A percentile compares a stretch with the other conserved stretches of the same genome.
Evolutionary conservation across 92 coral and sea anemone species (phyloP).

Genomic region (Umimayanthus chanpuru): DNA sequence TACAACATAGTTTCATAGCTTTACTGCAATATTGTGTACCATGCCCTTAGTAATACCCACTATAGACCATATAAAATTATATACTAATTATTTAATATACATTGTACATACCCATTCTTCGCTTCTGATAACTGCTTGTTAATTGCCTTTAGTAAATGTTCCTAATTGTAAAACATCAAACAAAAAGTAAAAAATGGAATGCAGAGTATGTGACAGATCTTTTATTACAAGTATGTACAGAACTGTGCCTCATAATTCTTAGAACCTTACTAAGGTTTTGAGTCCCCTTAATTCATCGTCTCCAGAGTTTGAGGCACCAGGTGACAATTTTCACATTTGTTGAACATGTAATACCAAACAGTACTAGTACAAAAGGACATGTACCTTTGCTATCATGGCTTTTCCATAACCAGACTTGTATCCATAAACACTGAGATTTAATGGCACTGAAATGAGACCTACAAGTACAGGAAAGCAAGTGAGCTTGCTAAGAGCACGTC

Average conservation of each 20-base stretch:
- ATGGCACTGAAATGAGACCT: slow-evolving; percentile 97
- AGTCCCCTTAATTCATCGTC: too few relatives aligned
- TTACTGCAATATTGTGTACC: too few relatives aligned
- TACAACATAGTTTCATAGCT: too few relatives aligned
- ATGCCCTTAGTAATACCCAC: too few relatives aligned
- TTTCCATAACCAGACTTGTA: slow-evolving; percentile 83
- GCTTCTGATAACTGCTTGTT: slow-evolving; percentile 66
- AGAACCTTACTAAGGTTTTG: background rate
- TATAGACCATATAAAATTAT: too few relatives aligned
- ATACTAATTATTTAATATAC: too few relatives aligned
- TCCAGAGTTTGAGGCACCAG: too few relatives aligned
- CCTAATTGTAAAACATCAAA: background rate
- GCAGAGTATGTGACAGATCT: background rate
- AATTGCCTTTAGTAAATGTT: slow-evolving; percentile 73
- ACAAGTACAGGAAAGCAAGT: too few relatives aligned
- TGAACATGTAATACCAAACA: too few relatives aligned
- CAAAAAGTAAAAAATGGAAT: background rate
- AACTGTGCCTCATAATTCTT: background rate
- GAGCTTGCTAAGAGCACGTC: too few relatives aligned
- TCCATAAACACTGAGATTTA: slow-evolving; percentile 79
- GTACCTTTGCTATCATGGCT: slow-evolving; percentile 93
- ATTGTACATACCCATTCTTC: slow-evolving; percentile 72
- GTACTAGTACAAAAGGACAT: background rate
- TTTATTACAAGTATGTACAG: too few relatives aligned
- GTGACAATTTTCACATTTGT: too few relatives aligned